phyloP scores from a whole-genome alignment of 2,113 vertebrate genomes.

The Labeo catla region DNA sequence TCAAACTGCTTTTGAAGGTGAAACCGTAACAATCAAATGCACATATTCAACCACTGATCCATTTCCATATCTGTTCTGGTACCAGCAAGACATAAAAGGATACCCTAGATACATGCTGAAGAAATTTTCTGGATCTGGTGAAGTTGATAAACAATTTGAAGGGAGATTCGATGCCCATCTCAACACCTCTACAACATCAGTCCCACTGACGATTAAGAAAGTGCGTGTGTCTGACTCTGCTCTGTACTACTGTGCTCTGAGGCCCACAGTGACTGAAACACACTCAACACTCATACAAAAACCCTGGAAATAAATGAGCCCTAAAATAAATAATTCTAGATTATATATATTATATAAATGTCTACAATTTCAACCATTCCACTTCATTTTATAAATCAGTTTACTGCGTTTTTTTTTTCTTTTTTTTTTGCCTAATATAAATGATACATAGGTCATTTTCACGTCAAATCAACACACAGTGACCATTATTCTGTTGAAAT shows the following conservation, averaged over 20 bases:
- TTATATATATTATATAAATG: neutral
- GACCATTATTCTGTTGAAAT: neutral
- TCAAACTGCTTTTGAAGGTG: neutral
- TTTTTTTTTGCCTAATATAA: neutral
- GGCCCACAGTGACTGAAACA: slow-evolving; percentile 30
- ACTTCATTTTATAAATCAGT: neutral
- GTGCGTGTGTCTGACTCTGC: slow-evolving; percentile 47
- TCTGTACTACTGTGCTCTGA: slow-evolving; percentile 54
- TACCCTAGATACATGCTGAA: neutral
- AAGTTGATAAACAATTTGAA: neutral
- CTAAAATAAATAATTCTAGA: neutral
- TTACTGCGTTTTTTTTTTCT: neutral
- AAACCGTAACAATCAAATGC: neutral
- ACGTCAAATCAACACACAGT: neutral
- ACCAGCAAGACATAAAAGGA: neutral
- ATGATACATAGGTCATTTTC: neutral
- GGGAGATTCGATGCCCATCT: slow-evolving; percentile 16
- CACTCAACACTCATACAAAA: slow-evolving; percentile 15
- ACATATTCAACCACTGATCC: neutral
- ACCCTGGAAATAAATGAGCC: neutral
- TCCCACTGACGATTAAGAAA: neutral
- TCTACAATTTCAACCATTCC: neutral
- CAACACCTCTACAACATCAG: neutral
- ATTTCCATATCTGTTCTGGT: slow-evolving; percentile 34
- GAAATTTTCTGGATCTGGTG: neutral